Base-by-base conservation (phyloP, 2,113 vertebrate genomes). In the Craseonycteris thonglongyai region DNA sequence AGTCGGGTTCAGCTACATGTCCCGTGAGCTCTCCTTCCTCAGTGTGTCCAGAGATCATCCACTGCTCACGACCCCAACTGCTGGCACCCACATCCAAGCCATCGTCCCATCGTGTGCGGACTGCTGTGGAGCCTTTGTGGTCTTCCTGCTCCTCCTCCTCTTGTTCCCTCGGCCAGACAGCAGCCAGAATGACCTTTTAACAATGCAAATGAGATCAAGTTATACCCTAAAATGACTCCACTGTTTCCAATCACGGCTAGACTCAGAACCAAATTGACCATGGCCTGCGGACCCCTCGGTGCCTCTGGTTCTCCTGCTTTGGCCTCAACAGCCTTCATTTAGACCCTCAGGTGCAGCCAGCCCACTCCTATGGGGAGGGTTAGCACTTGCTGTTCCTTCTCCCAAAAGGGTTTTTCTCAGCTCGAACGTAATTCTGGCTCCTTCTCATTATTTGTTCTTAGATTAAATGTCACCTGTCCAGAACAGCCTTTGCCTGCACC, bases 321-420 rank as follows among this genome's bases (percentile, higher is more conserved):
- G 49, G 72, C 21, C 35, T 47, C 38, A 40, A 1, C 7, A 14
- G 26, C 8, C 66, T 61, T 61, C 51, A 11, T 7, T 35, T 13
- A 14, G 72, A 22, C 19, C 65, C 30, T 33, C 6, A 0, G 35
- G 28, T 6, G 45, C 38, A 16, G 84, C 66, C 45, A 49, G 51
- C 30, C 61, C 9, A 11, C 19, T 80, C 24, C 0, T 6, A 2
- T 0, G 1, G 24, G 1, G 16, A 24, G 16, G 24, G 0, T 38
- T 28, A 1, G 8, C 2, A 0, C n/a, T 84, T 7, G 21, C 45
- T 56, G 13, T 56, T 35, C 24, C 47, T 75, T 22, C 76, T 56
- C 54, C 19, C 7, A 10, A 45, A 87, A 59, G 24, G n/a, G 56
- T 40, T 47, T 30, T 66, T 38, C n/a, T 4, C 7, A 5, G 24